These are phyloP conservation scores for Antedon mediterranea DNA, from an alignment of 53 echinoderm and acorn worm genomes.

Conservation along the genomic window DNA sequence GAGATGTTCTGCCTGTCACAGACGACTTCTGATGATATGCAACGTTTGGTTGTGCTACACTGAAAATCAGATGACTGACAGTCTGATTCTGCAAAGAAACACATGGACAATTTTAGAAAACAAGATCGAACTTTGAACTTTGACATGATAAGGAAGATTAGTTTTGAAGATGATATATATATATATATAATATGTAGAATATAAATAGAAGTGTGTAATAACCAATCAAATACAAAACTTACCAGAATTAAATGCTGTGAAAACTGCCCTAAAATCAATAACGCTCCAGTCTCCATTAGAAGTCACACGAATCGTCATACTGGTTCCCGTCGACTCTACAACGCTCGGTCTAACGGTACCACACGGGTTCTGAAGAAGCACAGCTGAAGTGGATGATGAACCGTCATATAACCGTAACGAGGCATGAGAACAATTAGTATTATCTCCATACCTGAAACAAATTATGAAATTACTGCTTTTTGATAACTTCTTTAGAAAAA, in stretches of 20 bases:
- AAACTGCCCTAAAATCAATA: constrained; percentile 41
- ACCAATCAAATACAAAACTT: too few species aligned
- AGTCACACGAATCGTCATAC: constrained; percentile 22
- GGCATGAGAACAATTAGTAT: constrained; percentile 16
- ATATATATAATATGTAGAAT: too few species aligned
- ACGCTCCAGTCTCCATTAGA: constrained; percentile 32
- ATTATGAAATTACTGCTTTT: too few species aligned
- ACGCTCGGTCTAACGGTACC: constrained; percentile 30
- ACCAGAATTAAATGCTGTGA: constrained; percentile 33
- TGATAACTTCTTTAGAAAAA: too few species aligned
- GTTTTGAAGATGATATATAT: too few species aligned
- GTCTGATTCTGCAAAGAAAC: not conserved
- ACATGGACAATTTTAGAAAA: too few species aligned
- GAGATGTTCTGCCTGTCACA: constrained; percentile 38
- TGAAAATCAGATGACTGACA: constrained; percentile 21
- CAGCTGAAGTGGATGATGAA: constrained; percentile 8
- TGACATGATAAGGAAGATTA: too few species aligned
- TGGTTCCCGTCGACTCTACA: constrained; percentile 22
- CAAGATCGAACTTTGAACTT: too few species aligned
- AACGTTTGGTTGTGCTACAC: constrained; percentile 35
- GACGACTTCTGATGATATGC: constrained; percentile 27
- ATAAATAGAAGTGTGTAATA: too few species aligned
- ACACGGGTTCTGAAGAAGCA: constrained; percentile 11
- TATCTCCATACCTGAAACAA: constrained; percentile 11
- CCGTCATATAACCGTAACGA: constrained; percentile 36